phyloP scores from a whole-genome alignment of 1,140 invertebrate genomes.

The Pristionchus pacificus region DNA sequence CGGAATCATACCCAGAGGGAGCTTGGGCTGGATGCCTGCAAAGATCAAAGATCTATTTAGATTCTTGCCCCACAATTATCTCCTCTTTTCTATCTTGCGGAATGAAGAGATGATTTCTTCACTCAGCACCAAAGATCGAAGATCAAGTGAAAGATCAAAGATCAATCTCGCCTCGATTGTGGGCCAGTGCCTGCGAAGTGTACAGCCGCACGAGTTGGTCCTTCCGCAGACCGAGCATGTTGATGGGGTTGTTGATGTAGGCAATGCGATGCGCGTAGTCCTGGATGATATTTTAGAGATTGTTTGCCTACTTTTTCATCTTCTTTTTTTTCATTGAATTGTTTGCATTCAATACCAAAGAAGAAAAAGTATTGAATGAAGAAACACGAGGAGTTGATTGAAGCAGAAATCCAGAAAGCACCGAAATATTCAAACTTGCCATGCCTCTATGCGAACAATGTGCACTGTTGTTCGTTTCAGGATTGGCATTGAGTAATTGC shows the following conservation, averaged over 20 bases:
- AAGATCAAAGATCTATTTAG: too few relatives aligned
- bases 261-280: conserved; percentile 18
- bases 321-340: too few relatives aligned
- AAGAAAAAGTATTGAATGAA: background rate
- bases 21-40: conserved; percentile 20
- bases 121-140: too few relatives aligned
- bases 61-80: background rate
- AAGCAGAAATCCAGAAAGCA: background rate
- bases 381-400: background rate
- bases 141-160: background rate
- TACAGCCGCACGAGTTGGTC: conserved; percentile 17
- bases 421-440: too few relatives aligned
- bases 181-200: conserved; percentile 16
- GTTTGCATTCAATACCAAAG: too few relatives aligned
- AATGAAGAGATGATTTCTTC: too few relatives aligned
- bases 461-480: too few relatives aligned
- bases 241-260: conserved; percentile 21
- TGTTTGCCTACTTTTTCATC: too few relatives aligned
- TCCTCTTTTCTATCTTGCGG: too few relatives aligned
- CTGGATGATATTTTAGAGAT: too few relatives aligned
- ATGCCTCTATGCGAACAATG: too few relatives aligned
- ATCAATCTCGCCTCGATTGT: conserved; percentile 17
- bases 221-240: conserved; percentile 24
- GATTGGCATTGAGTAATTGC: too few relatives aligned
- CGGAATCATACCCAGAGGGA: conserved; percentile 21